Percentiles rank a stretch among this genome's conserved stretches.
phyloP scores from a whole-genome alignment of 2,113 vertebrate species.

The Scolopax mira region DNA sequence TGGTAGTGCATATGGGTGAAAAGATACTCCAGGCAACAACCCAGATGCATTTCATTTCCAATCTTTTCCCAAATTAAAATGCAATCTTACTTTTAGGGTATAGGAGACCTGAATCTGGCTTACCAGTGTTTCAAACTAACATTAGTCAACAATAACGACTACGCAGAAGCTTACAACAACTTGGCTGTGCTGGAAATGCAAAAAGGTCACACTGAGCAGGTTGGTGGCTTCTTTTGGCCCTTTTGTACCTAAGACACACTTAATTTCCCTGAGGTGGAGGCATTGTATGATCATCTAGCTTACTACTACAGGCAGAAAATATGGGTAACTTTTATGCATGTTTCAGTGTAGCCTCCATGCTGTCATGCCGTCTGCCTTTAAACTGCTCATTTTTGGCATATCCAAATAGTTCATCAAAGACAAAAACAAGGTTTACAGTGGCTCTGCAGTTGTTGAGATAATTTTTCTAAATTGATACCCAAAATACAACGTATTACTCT shows the following conservation, averaged over 20 bases:
- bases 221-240: slow-evolving; percentile 52
- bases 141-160: slow-evolving; percentile 88
- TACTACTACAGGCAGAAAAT: background rate
- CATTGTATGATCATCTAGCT: background rate
- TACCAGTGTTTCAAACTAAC: slow-evolving; percentile 93
- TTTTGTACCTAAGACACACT: background rate
- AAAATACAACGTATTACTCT: background rate
- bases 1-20: background rate
- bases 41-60: background rate
- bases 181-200: slow-evolving; percentile 91
- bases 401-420: background rate
- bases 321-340: background rate
- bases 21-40: background rate
- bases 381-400: background rate
- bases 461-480: background rate
- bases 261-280: background rate
- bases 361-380: background rate
- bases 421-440: background rate
- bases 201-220: slow-evolving; percentile 91
- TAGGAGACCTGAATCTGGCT: slow-evolving; percentile 87
- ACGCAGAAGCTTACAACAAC: slow-evolving; percentile 96
- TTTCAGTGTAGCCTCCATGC: background rate
- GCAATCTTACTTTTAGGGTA: slow-evolving; percentile 75
- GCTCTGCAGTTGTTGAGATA: background rate
- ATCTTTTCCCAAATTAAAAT: background rate